Evolutionary conservation across 2,797 vertebrate genomes (phyloP).

Genomic region (Lithobates pipiens): DNA sequence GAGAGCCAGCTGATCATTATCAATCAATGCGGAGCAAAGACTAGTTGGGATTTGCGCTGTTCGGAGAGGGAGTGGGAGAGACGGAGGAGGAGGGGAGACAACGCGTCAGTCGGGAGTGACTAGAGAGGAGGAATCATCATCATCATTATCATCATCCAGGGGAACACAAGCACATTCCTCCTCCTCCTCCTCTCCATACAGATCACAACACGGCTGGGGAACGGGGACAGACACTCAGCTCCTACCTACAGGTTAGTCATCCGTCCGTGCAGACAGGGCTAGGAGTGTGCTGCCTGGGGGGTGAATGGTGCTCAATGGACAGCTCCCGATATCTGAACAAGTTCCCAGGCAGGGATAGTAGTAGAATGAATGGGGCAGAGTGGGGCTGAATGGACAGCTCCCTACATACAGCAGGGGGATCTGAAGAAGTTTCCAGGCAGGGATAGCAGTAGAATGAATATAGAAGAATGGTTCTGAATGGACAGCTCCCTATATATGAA

Average conservation of each 20-base stretch:
- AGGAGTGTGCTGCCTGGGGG: no score
- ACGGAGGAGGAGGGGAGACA: background rate
- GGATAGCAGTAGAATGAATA: no score
- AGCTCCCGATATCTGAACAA: no score
- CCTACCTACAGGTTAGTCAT: constrained; percentile 47
- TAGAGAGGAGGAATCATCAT: constrained; percentile 3
- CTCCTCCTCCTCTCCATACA: constrained; percentile 13
- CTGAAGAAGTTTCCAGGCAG: no score
- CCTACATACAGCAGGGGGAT: no score
- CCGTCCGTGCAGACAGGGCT: background rate
- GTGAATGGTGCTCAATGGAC: no score
- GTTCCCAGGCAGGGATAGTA: no score
- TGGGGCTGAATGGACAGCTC: no score
- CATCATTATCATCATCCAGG: background rate
- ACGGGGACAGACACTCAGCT: background rate
- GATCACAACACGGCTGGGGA: constrained; percentile 9
- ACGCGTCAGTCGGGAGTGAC: constrained; percentile 34
- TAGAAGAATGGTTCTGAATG: no score
- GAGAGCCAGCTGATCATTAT: constrained; percentile 33
- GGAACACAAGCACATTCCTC: constrained; percentile 17
- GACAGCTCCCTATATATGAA: no score
- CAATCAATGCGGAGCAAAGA: constrained; percentile 47
- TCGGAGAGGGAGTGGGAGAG: background rate
- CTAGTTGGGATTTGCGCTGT: background rate
- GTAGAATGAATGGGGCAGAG: no score